Evolutionary conservation across 2,888 invertebrate species (phyloP).

Genomic region (Agelastica alni): DNA sequence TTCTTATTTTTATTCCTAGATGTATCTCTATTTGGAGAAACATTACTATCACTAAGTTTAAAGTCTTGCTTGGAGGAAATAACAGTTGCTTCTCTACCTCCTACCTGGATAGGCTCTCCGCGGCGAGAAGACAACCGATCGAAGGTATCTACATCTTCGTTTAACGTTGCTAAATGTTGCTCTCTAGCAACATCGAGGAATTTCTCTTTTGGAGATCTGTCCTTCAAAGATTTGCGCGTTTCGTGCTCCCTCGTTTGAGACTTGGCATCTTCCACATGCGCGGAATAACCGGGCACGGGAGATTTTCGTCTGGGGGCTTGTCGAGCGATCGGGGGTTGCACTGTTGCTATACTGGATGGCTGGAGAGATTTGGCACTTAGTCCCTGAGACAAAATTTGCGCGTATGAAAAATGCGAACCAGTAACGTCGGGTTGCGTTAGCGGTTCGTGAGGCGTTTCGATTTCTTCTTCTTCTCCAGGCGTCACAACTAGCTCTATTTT

Average conservation of each 20-base stretch:
- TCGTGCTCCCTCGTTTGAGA: constrained; percentile 49
- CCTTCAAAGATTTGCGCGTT: constrained; percentile 42
- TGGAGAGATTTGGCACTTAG: constrained; percentile 59
- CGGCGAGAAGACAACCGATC: constrained; percentile 43
- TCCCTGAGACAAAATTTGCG: constrained; percentile 72
- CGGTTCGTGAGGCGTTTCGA: constrained; percentile 26
- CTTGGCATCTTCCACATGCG: constrained; percentile 46
- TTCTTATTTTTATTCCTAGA: constrained; percentile 35
- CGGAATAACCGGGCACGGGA: constrained; percentile 47
- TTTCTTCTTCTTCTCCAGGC: constrained; percentile 5
- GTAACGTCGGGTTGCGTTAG: constrained; percentile 27
- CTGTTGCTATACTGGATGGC: constrained; percentile 60
- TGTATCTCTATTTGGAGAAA: constrained; percentile 48
- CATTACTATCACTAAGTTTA: constrained; percentile 43
- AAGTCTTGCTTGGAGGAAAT: constrained; percentile 43
- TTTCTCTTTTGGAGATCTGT: constrained; percentile 37
- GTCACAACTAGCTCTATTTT: constrained; percentile 6
- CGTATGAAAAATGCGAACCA: constrained; percentile 64
- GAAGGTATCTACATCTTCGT: constrained; percentile 48
- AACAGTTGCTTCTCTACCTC: constrained; percentile 44
- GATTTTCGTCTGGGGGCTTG: constrained; percentile 46
- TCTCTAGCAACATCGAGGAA: constrained; percentile 42
- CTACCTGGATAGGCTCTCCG: constrained; percentile 50
- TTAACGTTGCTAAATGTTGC: constrained; percentile 45
- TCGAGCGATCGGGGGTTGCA: constrained; percentile 41